phyloP scores from a whole-genome alignment of 2,888 invertebrate genomes.

The Orchesellides sinensis region DNA sequence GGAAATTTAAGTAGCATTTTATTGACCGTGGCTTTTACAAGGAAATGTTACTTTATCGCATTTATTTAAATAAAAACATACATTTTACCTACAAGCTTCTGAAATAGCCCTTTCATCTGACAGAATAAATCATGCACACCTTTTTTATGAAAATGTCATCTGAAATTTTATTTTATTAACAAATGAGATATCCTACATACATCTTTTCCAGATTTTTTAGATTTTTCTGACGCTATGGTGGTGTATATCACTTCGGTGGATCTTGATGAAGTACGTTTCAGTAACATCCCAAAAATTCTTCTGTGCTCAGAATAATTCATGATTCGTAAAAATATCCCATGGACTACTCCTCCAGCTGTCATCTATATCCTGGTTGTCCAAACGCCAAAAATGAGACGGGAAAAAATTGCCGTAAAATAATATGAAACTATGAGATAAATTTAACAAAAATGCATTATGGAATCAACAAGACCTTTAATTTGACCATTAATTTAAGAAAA shows the following conservation, averaged over 20 bases:
- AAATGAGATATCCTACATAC: conserved; percentile 15
- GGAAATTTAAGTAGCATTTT: neutral
- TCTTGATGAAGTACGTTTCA: too few species aligned
- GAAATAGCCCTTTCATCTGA: neutral
- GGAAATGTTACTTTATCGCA: neutral
- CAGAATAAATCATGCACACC: conserved; percentile 1
- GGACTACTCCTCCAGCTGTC: too few species aligned
- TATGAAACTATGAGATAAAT: neutral
- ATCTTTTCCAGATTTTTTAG: too few species aligned
- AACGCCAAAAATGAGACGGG: too few species aligned
- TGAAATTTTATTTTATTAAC: conserved; percentile 8
- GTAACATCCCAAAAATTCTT: too few species aligned
- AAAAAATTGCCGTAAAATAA: too few species aligned
- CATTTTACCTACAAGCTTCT: conserved; percentile 7
- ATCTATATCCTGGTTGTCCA: too few species aligned
- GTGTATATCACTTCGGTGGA: too few species aligned
- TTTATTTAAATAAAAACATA: too few species aligned
- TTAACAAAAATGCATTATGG: neutral
- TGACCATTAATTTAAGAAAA: conserved; percentile 24
- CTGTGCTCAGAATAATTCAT: too few species aligned
- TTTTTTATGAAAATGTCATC: conserved; percentile 5
- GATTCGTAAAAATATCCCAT: neutral
- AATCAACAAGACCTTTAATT: conserved; percentile 15
- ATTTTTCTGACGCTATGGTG: too few species aligned
- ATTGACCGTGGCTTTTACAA: neutral